phyloP scores from a whole-genome alignment of 2,888 invertebrate species.

The Formica aserva region DNA sequence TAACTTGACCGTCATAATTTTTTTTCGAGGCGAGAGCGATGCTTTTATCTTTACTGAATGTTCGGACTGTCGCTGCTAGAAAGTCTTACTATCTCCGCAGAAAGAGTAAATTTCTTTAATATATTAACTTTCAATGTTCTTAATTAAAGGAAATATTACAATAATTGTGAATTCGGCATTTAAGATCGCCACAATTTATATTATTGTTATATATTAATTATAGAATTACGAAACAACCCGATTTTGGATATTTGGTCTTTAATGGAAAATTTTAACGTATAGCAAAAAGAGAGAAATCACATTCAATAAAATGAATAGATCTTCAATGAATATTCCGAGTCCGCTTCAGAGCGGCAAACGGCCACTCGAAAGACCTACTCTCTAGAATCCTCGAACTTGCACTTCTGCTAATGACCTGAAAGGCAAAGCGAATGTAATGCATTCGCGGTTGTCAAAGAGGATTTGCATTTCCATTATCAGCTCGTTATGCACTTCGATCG shows the following conservation, averaged over 20 bases:
- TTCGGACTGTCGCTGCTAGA: slow-evolving; percentile 11
- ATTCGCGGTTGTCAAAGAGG: slow-evolving; percentile 15
- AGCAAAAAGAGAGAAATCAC: neutral
- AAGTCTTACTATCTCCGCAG: slow-evolving; percentile 1
- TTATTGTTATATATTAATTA: neutral
- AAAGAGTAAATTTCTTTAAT: slow-evolving; percentile 26
- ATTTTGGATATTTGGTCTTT: neutral
- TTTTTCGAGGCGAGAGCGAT: slow-evolving; percentile 19
- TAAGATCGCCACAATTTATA: neutral
- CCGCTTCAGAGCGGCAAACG: neutral
- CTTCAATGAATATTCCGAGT: neutral
- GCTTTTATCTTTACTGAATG: slow-evolving; percentile 10
- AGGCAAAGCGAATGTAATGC: slow-evolving; percentile 9
- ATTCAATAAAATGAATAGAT: neutral
- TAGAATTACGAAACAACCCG: neutral
- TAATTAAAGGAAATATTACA: neutral
- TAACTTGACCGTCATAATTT: neutral
- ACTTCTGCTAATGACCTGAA: neutral
- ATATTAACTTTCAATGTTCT: neutral
- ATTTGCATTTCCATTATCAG: slow-evolving; percentile 30
- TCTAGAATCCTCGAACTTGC: slow-evolving; percentile 17
- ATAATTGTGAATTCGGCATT: neutral
- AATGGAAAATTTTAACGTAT: neutral
- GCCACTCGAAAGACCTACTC: neutral
- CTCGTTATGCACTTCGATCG: slow-evolving; percentile 18